Percentiles rank a stretch among this genome's conserved stretches.
These are phyloP conservation scores for Candoia aspera DNA, from an alignment of 2,113 vertebrate genomes.

Conservation along the genomic window DNA sequence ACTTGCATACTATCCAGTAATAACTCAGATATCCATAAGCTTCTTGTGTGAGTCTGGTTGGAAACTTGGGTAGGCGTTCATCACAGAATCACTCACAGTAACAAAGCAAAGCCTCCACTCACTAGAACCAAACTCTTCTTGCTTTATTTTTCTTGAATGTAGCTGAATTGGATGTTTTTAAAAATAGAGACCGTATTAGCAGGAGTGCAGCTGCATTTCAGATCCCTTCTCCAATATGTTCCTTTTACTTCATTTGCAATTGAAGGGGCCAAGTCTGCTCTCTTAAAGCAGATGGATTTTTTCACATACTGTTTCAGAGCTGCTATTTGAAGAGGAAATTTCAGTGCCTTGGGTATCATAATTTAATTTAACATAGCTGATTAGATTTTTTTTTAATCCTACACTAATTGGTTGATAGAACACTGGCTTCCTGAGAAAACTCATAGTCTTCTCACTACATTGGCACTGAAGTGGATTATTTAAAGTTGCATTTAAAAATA, in stretches of 20 bases:
- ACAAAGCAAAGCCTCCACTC: slow-evolving; percentile 9
- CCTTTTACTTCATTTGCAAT: slow-evolving; percentile 32
- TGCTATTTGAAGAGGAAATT: slow-evolving; percentile 59
- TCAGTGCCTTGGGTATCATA: slow-evolving; percentile 47
- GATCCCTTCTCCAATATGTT: slow-evolving; percentile 8
- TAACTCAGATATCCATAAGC: too few relatives aligned
- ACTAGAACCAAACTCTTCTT: slow-evolving; percentile 29
- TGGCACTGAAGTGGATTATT: slow-evolving; percentile 45
- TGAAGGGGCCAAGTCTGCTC: slow-evolving; percentile 55
- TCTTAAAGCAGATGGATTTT: slow-evolving; percentile 55
- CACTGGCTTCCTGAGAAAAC: slow-evolving; percentile 57
- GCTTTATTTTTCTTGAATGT: neutral
- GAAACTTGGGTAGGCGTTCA: too few relatives aligned
- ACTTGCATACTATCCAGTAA: too few relatives aligned
- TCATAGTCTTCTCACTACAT: slow-evolving; percentile 53
- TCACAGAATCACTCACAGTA: neutral
- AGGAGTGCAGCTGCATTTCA: neutral
- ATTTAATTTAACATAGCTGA: slow-evolving; percentile 60
- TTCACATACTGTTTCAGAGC: slow-evolving; percentile 47
- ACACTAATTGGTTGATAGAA: slow-evolving; percentile 63
- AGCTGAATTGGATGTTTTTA: slow-evolving; percentile 1
- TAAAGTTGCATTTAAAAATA: slow-evolving; percentile 43
- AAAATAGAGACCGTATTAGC: neutral
- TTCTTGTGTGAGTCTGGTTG: too few relatives aligned
- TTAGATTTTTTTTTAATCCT: slow-evolving; percentile 36